A percentile compares a stretch with the other conserved stretches of the same genome.
These are phyloP conservation scores for Solea solea DNA, from an alignment of 2,113 vertebrate species.

Conservation along the genomic window DNA sequence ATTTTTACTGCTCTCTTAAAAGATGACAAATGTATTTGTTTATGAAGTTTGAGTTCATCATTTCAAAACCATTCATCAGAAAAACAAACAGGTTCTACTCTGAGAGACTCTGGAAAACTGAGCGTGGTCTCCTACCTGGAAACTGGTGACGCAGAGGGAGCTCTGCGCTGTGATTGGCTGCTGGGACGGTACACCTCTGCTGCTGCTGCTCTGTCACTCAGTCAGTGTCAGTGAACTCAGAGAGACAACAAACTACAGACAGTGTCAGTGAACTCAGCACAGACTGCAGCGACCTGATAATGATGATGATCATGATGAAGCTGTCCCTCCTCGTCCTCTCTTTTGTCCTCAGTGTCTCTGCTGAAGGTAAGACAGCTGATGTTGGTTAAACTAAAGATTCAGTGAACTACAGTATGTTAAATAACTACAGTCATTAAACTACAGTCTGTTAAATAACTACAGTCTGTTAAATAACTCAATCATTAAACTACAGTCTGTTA, in stretches of 20 bases:
- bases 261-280: not conserved
- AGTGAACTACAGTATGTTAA: not conserved
- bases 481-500: too few relatives aligned
- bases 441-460: not conserved
- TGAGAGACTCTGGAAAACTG: not conserved
- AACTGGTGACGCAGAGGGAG: constrained; percentile 2
- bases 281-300: not conserved
- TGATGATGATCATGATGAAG: constrained; percentile 6
- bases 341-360: constrained; percentile 36
- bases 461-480: not conserved
- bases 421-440: not conserved
- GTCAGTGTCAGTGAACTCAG: not conserved
- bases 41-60: too few relatives aligned
- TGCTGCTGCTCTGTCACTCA: constrained; percentile 6
- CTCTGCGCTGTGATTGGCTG: constrained; percentile 42
- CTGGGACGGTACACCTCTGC: not conserved
- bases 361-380: constrained; percentile 5
- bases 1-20: too few relatives aligned
- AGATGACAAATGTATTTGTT: too few relatives aligned
- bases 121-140: constrained; percentile 8
- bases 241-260: too few relatives aligned
- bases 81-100: too few relatives aligned
- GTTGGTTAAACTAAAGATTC: not conserved
- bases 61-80: too few relatives aligned
- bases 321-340: constrained; percentile 27